A percentile compares a stretch with the other conserved stretches of the same genome.
These are phyloP conservation scores for Papilio helenus DNA, from an alignment of 1,140 invertebrate genomes.

Conservation along the genomic window DNA sequence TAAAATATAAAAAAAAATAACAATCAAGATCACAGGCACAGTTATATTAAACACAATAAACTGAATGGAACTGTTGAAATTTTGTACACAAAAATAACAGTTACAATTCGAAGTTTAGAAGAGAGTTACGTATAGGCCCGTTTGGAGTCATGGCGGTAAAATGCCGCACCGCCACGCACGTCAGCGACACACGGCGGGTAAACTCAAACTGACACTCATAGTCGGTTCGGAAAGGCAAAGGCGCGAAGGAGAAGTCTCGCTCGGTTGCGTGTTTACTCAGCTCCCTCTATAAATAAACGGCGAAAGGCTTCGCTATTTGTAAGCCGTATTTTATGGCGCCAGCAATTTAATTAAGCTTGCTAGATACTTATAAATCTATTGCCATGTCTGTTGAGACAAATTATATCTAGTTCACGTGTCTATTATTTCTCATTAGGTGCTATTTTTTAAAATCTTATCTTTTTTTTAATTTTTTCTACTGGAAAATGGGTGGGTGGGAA, in stretches of 20 bases:
- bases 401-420: not conserved
- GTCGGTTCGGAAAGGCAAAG: constrained; percentile 34
- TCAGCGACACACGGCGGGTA: constrained; percentile 53
- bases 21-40: constrained; percentile 55
- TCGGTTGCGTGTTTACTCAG: constrained; percentile 24
- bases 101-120: constrained; percentile 53
- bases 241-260: constrained; percentile 25
- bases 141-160: constrained; percentile 60
- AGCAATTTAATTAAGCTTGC: constrained; percentile 10
- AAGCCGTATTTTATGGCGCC: constrained; percentile 38
- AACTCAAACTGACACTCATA: constrained; percentile 39
- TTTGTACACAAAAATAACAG: constrained; percentile 59
- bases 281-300: constrained; percentile 23
- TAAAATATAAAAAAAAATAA: constrained; percentile 50
- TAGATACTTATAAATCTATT: constrained; percentile 11
- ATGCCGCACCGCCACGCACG: constrained; percentile 51
- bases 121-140: constrained; percentile 53
- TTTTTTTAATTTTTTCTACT: too few relatives aligned
- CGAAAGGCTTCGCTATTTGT: constrained; percentile 36
- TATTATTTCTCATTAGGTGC: not conserved
- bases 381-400: not conserved
- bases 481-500: not conserved
- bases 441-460: not conserved
- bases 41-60: constrained; percentile 52
- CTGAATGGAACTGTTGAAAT: constrained; percentile 59